Conservation (phyloP, 2,888 invertebrate species). For the Phoenoteleia sp. region DNA sequence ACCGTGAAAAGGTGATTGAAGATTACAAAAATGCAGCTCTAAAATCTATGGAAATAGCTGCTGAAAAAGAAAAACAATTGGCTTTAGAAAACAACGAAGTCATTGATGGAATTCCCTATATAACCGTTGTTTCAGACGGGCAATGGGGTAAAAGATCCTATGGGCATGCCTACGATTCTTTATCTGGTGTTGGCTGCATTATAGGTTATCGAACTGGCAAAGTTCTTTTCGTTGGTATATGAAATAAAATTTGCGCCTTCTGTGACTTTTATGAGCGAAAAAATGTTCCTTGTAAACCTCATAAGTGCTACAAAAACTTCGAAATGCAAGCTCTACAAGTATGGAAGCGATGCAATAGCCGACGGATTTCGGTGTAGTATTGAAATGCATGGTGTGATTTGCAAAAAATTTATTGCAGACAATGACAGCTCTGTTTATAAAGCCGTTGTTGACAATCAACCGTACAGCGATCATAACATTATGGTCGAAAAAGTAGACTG, state of each 20-base stretch:
- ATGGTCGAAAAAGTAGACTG: constrained; percentile 71
- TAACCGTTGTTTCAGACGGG: constrained; percentile 60
- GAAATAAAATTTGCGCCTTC: constrained; percentile 24
- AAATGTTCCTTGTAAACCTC: constrained; percentile 47
- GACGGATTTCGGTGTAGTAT: constrained; percentile 68
- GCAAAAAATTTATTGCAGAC: constrained; percentile 63
- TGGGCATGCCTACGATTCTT: constrained; percentile 25
- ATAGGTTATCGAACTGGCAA: constrained; percentile 26
- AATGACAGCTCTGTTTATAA: constrained; percentile 82
- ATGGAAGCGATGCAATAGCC: constrained; percentile 63
- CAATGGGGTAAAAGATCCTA: constrained; percentile 56
- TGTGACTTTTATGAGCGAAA: constrained; percentile 45
- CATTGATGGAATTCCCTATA: constrained; percentile 58
- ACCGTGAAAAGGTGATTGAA: constrained; percentile 19
- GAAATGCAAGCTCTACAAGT: constrained; percentile 15
- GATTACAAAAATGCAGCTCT: constrained; percentile 13
- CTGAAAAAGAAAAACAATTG: constrained; percentile 48
- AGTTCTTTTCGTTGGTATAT: constrained; percentile 22
- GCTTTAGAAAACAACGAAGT: constrained; percentile 46
- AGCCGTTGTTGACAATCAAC: constrained; percentile 74
- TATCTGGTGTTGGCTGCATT: constrained; percentile 39
- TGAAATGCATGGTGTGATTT: constrained; percentile 64
- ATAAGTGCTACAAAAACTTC: constrained; percentile 78
- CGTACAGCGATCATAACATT: constrained; percentile 69
- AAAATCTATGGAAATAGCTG: constrained; percentile 47